Conservation (phyloP, 92 coral and sea anemone species). For the Isaurus tuberculatus region DNA sequence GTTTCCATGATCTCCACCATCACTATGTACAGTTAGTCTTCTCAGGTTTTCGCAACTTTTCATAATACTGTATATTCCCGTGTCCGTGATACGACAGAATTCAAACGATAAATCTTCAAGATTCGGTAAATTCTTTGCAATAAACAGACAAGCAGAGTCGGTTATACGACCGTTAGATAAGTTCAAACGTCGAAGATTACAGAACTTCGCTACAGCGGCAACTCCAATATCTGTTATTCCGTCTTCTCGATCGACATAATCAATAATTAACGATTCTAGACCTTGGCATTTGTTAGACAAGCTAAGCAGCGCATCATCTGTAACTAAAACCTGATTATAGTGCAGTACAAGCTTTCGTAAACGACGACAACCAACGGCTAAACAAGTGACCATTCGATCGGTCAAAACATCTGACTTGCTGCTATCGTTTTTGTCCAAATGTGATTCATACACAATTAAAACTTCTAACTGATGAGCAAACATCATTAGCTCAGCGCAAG, state of each 20-base stretch:
- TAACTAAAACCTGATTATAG: slow-evolving; percentile 88
- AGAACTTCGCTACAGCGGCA: slow-evolving; percentile 82
- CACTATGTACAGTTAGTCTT: slow-evolving; percentile 81
- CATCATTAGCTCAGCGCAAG: slow-evolving; percentile 66
- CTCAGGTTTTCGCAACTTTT: slow-evolving; percentile 82
- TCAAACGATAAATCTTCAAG: slow-evolving; percentile 87
- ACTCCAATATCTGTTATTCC: slow-evolving; percentile 90
- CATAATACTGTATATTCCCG: slow-evolving; percentile 86
- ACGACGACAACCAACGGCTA: slow-evolving; percentile 84
- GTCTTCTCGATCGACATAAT: slow-evolving; percentile 87
- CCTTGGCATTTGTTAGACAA: slow-evolving; percentile 83
- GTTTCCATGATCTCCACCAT: slow-evolving; percentile 74
- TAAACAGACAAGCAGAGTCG: slow-evolving; percentile 81
- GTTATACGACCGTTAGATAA: slow-evolving; percentile 91
- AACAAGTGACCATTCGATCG: slow-evolving; percentile 80
- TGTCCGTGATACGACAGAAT: slow-evolving; percentile 87
- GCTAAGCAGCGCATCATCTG: slow-evolving; percentile 75
- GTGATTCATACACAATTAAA: slow-evolving; percentile 87
- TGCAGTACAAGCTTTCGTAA: slow-evolving; percentile 77
- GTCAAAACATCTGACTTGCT: slow-evolving; percentile 74
- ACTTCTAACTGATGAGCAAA: slow-evolving; percentile 78
- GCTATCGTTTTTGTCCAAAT: slow-evolving; percentile 79
- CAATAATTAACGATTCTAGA: slow-evolving; percentile 86
- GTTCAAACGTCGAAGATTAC: slow-evolving; percentile 86
- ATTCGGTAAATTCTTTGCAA: slow-evolving; percentile 77